Base-by-base conservation (phyloP, 2,888 invertebrate genomes). In the Tetrapedia diversipes region DNA sequence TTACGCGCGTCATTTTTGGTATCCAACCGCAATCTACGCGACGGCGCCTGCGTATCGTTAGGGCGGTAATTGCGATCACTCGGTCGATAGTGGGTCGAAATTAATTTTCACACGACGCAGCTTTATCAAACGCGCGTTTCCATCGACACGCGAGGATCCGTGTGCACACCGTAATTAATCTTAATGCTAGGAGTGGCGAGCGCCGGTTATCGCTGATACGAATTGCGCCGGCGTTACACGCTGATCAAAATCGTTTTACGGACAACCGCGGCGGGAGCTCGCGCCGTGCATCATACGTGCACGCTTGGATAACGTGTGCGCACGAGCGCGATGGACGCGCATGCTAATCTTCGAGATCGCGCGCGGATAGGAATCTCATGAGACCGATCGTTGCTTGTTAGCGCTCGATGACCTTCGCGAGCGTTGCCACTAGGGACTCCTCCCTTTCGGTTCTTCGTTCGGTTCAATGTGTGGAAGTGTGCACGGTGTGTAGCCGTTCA, bases 131-230 rank as follows among this genome's bases (percentile, higher is more conserved):
- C 80, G 75, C 73, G 73, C 73, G 67, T 80, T 83, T 75, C 79
- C 79, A 77, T 83, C 81, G 83, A 86, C 84, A 86, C 77, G 78
- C 75, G 72, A 78, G 77, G 73, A 83, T 83, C 77, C 83, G 64
- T 65, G 80, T 65, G n/a, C n/a, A 61, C 60, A 59, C 16, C 22
- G 83, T 80, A 80, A 81, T 81, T 81, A 83, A 81, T 81, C 82
- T 81, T 80, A 83, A 83, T 78, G 61, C 72, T 65, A 54, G 69
- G 57, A 65, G 67, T 66, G 77, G 51, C 66, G 80, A 82, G 75
- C 56, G 53, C 65, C 71, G 51, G 61, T 66, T 70, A 78, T 66
- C 56, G 77, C 51, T 54, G 70, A 68, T 79, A 68, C 60, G 56
- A 72, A 72, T 66, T 57, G 78, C 74, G 37, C 41, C 56, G 29